Evolutionary conservation across 2,888 invertebrate species (phyloP), one percentile per base, ranked within the genome.

Genomic region (Monochamus alternatus): DNA sequence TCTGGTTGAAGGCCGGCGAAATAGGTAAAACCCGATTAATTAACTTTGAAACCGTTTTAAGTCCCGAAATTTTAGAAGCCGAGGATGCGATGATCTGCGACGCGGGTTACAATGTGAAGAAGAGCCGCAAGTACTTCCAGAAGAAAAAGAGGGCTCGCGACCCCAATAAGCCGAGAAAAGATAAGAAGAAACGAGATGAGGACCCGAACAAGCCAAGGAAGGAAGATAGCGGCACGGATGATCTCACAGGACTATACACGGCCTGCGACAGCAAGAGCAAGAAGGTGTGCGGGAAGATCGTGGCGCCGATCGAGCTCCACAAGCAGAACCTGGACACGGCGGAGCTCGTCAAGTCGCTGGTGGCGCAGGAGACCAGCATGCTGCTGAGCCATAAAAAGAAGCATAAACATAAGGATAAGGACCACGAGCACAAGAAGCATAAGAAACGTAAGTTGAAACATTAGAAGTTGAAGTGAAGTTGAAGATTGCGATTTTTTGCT

Each of bases 1-100:
- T 95, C 81, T 95, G 95, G 94, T 85, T 94, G 10, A 95, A 95
- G 89, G 95, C 95, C 47, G 95, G 94, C 64, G 95, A 95, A 89
- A 94, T 95, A 89, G 94, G 91, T 92, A 86, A 86, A 85, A 30
- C 12, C 5, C 12, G 5, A 43, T 70, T 31, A 10, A 7, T 60
- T 47, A 60, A n/a, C n/a, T 51, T 55, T n/a, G 5, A 22, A 59
- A 59, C 59, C 3, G 5, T 14, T n/a, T 31, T 59, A 9, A 12
- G 5, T 5, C 31, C n/a, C 10, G 51, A 9, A 55, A 60, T 81
- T 83, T 14, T 76, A 91, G 91, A 91, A 80, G 88, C 91, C 0
- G 88, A 90, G 55, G 91, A 92, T 77, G 91, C 91, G 0, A 84
- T 88, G 9, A 88, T 91, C 7, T 90, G 89, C 71, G 91, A 92